These are phyloP conservation scores for Mesembrinibis cayennensis DNA, from an alignment of 2,113 vertebrate genomes.

Conservation along the genomic window DNA sequence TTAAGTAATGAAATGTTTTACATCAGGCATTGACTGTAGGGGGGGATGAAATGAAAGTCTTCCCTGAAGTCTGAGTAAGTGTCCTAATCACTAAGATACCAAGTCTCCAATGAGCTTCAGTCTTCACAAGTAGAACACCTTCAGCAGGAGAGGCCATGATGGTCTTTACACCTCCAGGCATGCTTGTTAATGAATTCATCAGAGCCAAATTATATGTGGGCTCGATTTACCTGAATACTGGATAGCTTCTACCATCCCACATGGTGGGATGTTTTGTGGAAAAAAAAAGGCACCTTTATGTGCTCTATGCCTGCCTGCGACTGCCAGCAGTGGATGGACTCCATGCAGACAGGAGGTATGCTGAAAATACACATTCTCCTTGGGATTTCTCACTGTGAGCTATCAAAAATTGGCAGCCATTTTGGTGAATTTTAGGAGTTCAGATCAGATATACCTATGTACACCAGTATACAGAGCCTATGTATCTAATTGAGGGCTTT, in stretches of 20 bases:
- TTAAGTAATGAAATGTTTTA: neutral
- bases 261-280: neutral
- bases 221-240: neutral
- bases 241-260: neutral
- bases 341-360: neutral
- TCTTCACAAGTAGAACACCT: neutral
- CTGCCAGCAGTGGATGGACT: neutral
- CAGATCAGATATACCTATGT: neutral
- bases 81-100: neutral
- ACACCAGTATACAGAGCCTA: neutral
- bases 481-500: neutral
- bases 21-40: neutral
- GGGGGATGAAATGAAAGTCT: neutral
- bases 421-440: neutral
- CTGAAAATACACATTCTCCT: neutral
- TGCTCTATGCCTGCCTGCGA: neutral
- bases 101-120: neutral
- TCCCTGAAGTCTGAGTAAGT: neutral
- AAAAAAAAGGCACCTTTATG: fast-evolving
- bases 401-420: neutral
- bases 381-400: neutral
- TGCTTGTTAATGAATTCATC: neutral
- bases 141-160: too few relatives aligned
- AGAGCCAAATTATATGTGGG: neutral
- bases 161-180: neutral